Conservation (phyloP, 2,113 vertebrate genomes). For the Odontophorus gujanensis region DNA sequence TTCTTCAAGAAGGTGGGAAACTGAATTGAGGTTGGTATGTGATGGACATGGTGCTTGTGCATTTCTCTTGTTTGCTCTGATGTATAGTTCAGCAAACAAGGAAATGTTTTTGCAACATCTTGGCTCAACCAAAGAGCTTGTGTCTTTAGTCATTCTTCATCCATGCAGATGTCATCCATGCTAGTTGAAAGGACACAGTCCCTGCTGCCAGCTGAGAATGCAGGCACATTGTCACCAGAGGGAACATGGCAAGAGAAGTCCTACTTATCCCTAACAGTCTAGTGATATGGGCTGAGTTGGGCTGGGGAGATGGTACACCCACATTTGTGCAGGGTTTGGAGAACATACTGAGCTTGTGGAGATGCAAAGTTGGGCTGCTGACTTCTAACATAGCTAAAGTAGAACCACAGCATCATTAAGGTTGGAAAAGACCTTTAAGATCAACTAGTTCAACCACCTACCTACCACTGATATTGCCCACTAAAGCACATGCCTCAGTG, state of each 20-base stretch:
- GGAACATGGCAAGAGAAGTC: background rate
- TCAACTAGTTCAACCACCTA: too few relatives aligned
- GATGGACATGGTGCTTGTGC: fast-evolving
- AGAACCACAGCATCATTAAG: too few relatives aligned
- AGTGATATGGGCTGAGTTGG: too few relatives aligned
- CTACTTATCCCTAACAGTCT: background rate
- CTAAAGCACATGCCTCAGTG: too few relatives aligned
- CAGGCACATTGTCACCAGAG: background rate
- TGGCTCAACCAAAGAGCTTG: background rate
- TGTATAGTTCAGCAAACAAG: background rate
- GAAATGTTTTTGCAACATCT: fast-evolving
- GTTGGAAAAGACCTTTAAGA: too few relatives aligned
- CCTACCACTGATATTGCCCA: too few relatives aligned
- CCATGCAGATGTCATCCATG: background rate
- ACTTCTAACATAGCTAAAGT: background rate
- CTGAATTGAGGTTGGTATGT: background rate
- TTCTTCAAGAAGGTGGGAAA: background rate
- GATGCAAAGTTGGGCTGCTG: background rate
- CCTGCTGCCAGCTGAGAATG: background rate
- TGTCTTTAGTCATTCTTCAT: background rate
- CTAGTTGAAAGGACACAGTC: background rate
- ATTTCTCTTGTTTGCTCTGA: background rate
- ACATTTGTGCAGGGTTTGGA: background rate
- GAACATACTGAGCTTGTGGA: background rate
- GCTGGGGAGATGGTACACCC: background rate